Evolutionary conservation across 2,797 vertebrate species (phyloP), one percentile per base, ranked within the genome.

Genomic region (Tarsius wallacei): DNA sequence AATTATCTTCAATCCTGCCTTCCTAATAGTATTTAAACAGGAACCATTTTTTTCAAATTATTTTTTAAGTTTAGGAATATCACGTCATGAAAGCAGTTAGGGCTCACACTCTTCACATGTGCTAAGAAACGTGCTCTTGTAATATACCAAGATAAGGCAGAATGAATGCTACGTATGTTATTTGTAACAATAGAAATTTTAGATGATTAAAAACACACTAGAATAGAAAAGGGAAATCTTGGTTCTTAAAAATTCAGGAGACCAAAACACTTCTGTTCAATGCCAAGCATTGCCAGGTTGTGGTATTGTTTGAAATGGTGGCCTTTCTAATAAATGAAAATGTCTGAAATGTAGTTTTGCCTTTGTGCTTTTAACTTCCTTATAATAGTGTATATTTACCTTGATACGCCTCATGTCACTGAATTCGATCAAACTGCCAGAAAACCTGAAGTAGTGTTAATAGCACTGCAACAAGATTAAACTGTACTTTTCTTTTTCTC

Each of bases 11-110:
- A 47, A 55, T 82, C 33, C 82, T 97, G 21, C 3, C n/a, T 92
- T 95, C 33, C 68, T 88, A 82, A 42, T 36, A 74, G n/a, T 57
- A 70, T 81, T 93, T 73, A 80, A 90, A 59, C 22, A 95, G 19
- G 33, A 87, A 42, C 2, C 6, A 64, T 63, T 21, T 36, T 36
- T 61, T 53, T 55, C 51, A 73, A 21, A 31, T 21, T 49, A 22
- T 33, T 51, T 82, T 92, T 76, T 88, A 66, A 8, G 53, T 36
- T 86, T 68, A 85, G 14, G 13, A 80, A 84, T 2, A 63, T 74
- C 19, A 14, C 51, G 24, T 28, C 7, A 61, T 76, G 33, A 71
- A 87, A 80, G 83, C 22, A 81, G 63, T 87, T 81, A 93, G 61
- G 26, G 71, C 17, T 83, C 26, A 28, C 26, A 28, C 11, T 96